Base-by-base conservation (phyloP, 2,797 vertebrate genomes). In the Rhinichthys osculus region DNA sequence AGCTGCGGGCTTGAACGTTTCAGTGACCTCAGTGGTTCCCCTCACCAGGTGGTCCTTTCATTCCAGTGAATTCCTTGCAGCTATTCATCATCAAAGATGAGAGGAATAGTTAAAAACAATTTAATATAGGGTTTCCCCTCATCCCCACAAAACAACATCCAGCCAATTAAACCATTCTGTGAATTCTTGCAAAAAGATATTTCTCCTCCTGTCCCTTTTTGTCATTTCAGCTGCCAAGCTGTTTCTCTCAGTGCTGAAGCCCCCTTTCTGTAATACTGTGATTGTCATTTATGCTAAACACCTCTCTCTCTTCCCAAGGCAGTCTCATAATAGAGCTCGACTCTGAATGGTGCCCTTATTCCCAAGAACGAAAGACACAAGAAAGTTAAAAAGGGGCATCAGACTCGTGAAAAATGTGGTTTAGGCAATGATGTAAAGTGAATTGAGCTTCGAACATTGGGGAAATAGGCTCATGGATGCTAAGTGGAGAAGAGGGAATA, bases 281-380 rank as follows among this genome's bases (percentile, higher is more conserved):
- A 90, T 90, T 86, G 85, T 89, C 87, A 87, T 84, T 88, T 89
- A 90, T 89, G 90, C 90, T 86, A 90, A 90, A 86, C 85, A 82
- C 88, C 71, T 76, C 85, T 88, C 89, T 78, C 85, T 87, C 87
- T 89, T 89, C 90, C 85, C 90, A 90, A 89, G 76, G 38, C 87
- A 73, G 73, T 66, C 78, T 84, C 88, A 90, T 88, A 90, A 90
- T 89, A 81, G 84, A 67, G 74, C 77, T 90, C 17, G 69, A 77
- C 81, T 84, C 74, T 90, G 87, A 90, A 90, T 86, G 81, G 89
- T 86, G 85, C 64, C 78, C 74, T 80, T 72, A 83, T 88, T 90
- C 85, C 73, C 70, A 76, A 73, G 71, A 52, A 87, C 38, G 42
- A 83, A 85, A 89, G 80, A 85, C 71, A 85, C 62, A 72, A 78